phyloP scores from a whole-genome alignment of 2,888 invertebrate species.

The Melinopterus prodromus region DNA sequence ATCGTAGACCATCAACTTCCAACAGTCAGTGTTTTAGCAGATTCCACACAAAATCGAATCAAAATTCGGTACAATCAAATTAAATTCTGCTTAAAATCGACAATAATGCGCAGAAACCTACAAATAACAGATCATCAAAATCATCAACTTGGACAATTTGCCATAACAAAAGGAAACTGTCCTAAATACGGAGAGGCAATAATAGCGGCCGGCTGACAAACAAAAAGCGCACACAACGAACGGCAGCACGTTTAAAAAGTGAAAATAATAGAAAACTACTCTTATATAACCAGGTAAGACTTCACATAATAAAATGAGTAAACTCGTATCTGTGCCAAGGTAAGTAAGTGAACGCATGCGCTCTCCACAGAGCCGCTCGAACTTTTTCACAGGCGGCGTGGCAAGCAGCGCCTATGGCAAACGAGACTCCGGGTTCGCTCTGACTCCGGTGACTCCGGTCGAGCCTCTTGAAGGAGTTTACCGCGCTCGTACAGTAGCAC shows the following conservation, averaged over 20 bases:
- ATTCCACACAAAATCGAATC: too few relatives aligned
- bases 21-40: too few relatives aligned
- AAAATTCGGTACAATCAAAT: too few relatives aligned
- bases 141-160: not conserved
- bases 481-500: not conserved
- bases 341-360: constrained; percentile 54
- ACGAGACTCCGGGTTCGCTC: constrained; percentile 8
- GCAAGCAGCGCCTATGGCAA: not conserved
- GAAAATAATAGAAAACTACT: constrained; percentile 60
- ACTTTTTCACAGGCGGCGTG: constrained; percentile 17
- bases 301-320: constrained; percentile 58
- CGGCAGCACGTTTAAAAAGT: constrained; percentile 58
- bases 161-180: constrained; percentile 21
- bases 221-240: constrained; percentile 44
- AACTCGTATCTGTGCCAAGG: constrained; percentile 60
- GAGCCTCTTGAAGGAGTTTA: not conserved
- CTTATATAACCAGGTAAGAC: constrained; percentile 59
- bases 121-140: not conserved
- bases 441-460: constrained; percentile 5
- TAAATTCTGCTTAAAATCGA: not conserved
- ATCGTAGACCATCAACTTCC: too few relatives aligned
- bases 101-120: not conserved
- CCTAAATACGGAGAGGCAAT: constrained; percentile 19
- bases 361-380: not conserved
- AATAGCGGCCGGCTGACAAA: constrained; percentile 36